Conservation (phyloP, 2,888 invertebrate genomes). For the Julus scanicus region DNA sequence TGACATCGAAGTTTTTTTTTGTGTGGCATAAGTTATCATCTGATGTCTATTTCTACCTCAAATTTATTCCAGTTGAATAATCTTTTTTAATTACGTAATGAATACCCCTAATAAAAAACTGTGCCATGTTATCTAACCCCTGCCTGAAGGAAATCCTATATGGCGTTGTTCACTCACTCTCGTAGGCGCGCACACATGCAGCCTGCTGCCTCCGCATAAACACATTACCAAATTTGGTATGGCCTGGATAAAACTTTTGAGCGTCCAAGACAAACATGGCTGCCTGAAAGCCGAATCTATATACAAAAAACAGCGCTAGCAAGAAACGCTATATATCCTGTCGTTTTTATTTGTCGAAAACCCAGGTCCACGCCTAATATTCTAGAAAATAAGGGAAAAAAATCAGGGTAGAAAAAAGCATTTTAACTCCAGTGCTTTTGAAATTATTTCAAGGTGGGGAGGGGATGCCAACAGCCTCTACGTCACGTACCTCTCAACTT, state of each 20-base stretch:
- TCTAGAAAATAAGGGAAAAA: background rate
- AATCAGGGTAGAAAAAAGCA: background rate
- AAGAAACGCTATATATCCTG: background rate
- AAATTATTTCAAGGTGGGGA: background rate
- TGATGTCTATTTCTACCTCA: background rate
- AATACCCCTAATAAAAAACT: constrained; percentile 30
- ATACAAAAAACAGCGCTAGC: background rate
- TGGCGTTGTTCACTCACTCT: constrained; percentile 34
- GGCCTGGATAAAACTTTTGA: constrained; percentile 24
- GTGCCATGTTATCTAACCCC: constrained; percentile 38
- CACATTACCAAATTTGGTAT: constrained; percentile 35
- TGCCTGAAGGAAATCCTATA: constrained; percentile 34
- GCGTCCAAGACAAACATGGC: background rate
- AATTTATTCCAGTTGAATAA: background rate
- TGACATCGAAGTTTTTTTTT: too few species aligned
- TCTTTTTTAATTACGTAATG: constrained; percentile 12
- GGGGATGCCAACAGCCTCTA: constrained; percentile 7
- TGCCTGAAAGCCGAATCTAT: background rate
- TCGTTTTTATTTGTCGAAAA: background rate
- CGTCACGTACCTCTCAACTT: background rate
- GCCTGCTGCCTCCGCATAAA: background rate
- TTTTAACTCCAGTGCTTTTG: background rate
- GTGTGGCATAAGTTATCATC: background rate
- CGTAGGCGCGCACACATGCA: constrained; percentile 6
- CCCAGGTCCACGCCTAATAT: background rate